phyloP scores from a whole-genome alignment of 2,113 vertebrate species.

The Zootoca vivipara region DNA sequence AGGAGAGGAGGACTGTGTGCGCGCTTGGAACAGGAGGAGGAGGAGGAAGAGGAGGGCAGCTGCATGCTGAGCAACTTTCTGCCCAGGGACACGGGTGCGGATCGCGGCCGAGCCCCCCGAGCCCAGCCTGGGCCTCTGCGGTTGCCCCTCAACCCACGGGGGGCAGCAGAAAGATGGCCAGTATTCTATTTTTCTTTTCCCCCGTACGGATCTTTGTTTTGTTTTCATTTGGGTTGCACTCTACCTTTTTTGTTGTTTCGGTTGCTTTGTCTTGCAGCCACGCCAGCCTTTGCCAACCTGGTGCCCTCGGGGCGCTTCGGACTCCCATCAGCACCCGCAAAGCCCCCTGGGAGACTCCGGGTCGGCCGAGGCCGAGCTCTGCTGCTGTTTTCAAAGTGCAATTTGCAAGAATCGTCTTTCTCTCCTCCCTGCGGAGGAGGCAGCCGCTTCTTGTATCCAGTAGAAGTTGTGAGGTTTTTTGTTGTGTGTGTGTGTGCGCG shows the following conservation, averaged over 20 bases:
- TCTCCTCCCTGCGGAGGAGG: not conserved
- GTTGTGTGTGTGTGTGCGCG: not conserved
- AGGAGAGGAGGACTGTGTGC: not conserved
- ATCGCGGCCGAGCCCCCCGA: not conserved
- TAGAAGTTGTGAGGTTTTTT: not conserved
- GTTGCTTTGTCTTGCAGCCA: not conserved
- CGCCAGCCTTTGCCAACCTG: too few relatives aligned
- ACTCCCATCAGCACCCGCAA: too few relatives aligned
- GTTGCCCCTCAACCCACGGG: conserved; percentile 24
- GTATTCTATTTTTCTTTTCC: conserved; percentile 30
- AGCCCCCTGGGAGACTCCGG: too few relatives aligned
- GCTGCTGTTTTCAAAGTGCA: not conserved
- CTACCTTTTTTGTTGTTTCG: not conserved
- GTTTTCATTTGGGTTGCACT: not conserved
- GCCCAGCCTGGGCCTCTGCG: not conserved
- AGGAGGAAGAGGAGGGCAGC: conserved; percentile 26
- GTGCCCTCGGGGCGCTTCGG: too few relatives aligned
- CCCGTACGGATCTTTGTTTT: not conserved
- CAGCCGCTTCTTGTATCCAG: not conserved
- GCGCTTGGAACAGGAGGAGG: conserved; percentile 7
- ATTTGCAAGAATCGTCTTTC: not conserved
- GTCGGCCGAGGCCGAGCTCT: not conserved
- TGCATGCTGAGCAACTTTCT: not conserved
- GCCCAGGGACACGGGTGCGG: not conserved
- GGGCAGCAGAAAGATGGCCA: conserved; percentile 57